phyloP scores from a whole-genome alignment of 2,113 vertebrate species.

The Tonatia bakeri region DNA sequence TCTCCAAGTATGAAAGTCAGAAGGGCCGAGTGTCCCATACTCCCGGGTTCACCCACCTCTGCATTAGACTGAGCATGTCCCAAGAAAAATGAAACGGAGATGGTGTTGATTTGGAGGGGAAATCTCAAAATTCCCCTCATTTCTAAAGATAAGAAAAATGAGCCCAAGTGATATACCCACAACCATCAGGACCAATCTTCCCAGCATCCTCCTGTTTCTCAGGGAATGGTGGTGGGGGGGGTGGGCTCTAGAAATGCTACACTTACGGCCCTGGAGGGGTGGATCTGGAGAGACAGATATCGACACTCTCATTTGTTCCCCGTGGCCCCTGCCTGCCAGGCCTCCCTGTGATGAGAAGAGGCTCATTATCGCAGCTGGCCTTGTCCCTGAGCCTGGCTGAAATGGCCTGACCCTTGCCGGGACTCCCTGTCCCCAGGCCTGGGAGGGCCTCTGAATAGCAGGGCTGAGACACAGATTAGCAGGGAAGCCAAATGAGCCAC shows the following conservation, averaged over 20 bases:
- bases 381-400: neutral
- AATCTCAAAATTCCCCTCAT: neutral
- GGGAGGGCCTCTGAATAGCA: constrained; percentile 55
- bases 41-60: neutral
- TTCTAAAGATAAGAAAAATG: neutral
- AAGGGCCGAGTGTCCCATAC: neutral
- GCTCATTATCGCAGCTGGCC: neutral
- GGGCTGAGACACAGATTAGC: neutral
- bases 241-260: neutral
- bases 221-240: fast-evolving
- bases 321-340: neutral
- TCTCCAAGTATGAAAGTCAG: neutral
- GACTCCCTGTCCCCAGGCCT: neutral
- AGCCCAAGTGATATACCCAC: neutral
- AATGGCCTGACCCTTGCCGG: neutral
- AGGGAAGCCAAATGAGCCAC: constrained; percentile 75
- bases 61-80: neutral
- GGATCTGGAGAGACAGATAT: neutral
- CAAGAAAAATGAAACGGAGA: neutral
- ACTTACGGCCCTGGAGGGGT: neutral
- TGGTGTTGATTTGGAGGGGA: neutral
- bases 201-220: neutral
- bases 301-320: neutral
- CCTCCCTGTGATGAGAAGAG: neutral
- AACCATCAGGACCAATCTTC: neutral